Evolutionary conservation across 2,113 vertebrate species (phyloP).

Genomic region (Leiothrix lutea): DNA sequence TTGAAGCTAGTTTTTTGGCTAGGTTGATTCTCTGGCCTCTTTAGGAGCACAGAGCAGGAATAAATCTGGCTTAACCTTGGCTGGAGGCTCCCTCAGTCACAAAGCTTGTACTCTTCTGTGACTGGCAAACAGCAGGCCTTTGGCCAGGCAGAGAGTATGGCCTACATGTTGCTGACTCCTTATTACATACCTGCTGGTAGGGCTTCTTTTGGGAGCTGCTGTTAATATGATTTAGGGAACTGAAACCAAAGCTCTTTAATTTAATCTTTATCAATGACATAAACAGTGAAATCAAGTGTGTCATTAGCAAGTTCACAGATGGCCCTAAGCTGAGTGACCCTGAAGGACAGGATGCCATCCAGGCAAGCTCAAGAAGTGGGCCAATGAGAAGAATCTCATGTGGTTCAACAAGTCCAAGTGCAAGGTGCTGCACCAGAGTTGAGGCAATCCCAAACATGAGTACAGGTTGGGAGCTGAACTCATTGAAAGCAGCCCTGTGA

Average conservation of each 20-base stretch:
- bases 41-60: background rate
- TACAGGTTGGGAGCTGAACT: background rate
- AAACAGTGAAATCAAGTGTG: background rate
- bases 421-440: background rate
- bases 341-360: background rate
- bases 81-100: background rate
- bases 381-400: background rate
- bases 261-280: background rate
- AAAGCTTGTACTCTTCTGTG: background rate
- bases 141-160: background rate
- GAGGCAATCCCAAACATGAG: background rate
- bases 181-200: background rate
- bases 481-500: background rate
- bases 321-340: background rate
- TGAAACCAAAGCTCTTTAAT: background rate
- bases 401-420: background rate
- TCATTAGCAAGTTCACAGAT: background rate
- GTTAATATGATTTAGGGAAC: background rate
- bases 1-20: background rate
- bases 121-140: background rate
- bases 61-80: background rate
- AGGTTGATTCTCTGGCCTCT: background rate
- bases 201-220: background rate
- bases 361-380: background rate
- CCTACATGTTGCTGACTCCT: background rate